Conservation (phyloP, 92 coral and sea anemone genomes). For the Parazoanthus atlanticus region DNA sequence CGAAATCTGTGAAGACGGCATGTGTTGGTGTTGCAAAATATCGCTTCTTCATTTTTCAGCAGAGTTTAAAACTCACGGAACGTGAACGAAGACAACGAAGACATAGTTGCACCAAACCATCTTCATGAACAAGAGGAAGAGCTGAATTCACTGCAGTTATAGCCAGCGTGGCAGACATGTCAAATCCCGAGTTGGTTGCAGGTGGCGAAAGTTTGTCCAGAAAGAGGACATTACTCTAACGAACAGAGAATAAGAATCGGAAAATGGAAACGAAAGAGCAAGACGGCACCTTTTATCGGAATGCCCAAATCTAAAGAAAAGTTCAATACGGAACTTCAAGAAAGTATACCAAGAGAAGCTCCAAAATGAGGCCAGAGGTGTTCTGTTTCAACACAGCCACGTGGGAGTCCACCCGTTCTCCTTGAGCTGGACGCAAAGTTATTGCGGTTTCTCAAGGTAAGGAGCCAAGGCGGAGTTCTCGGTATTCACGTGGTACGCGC, state of each 20-base stretch:
- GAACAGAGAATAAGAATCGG: conserved; percentile 10
- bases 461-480: conserved; percentile 23
- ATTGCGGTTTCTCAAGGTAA: conserved; percentile 21
- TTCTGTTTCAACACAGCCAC: conserved; percentile 7
- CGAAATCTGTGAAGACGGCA: neutral
- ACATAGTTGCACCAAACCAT: neutral
- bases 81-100: neutral
- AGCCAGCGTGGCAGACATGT: neutral
- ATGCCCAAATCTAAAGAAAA: conserved; percentile 10
- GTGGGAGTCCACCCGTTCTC: conserved; percentile 32
- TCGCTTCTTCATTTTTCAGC: neutral
- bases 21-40: neutral
- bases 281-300: neutral
- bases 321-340: conserved; percentile 5
- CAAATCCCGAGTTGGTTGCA: neutral
- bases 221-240: neutral
- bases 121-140: neutral
- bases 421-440: conserved; percentile 36
- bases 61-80: neutral
- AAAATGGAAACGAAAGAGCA: conserved; percentile 19
- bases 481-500: conserved; percentile 22
- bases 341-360: conserved; percentile 3
- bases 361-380: conserved; percentile 7
- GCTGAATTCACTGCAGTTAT: neutral
- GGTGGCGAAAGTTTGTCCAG: neutral